Base-by-base conservation (phyloP, 2,797 vertebrate genomes). In the Centropyge bicolor region DNA sequence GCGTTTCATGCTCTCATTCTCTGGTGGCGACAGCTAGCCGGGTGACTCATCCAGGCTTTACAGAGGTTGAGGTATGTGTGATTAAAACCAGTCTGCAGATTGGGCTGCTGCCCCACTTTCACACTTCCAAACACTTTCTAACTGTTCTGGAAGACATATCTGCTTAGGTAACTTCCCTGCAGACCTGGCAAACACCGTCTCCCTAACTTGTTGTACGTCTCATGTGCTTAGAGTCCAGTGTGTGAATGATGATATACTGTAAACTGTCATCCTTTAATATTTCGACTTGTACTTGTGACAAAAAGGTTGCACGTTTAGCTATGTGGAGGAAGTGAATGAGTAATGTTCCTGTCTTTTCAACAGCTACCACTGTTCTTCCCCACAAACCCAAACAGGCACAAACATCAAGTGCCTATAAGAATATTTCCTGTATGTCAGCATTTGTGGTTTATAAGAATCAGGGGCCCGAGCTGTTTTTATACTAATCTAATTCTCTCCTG, bases 101-200 rank as follows among this genome's bases (percentile, higher is more conserved):
- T 61, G 76, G 88, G 70, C 82, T 52, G 77, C 56, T 83, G 83
- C 69, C 81, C 85, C 78, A 86, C 74, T 89, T 93, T 91, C 81
- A 91, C 91, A 91, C 87, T 92, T 93, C 89, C 88, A 84, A 85
- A 56, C 43, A 31, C 35, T 9, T 55, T 38, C 54, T 68, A 13
- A 36, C 60, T 14, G 55, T 12, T 81, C 60, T 61, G 55, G 69
- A 60, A 79, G 75, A 84, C 54, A 17, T 49, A 67, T 65, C 48
- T 65, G 22, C 31, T 70, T 59, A 24, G 9, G 64, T 56, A 62
- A 49, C 40, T 6, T 52, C 69, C 57, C 69, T 57, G 51, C 16
- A 38, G 66, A 70, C 46, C 49, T 54, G 60, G 31, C 64, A 36
- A 64, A 64, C 45, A 8, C 35, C 11, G 43, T n/a, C 52, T 24